These are phyloP conservation scores for Drosophila leontia DNA, from an alignment of 1,140 invertebrate genomes.

Conservation along the genomic window DNA sequence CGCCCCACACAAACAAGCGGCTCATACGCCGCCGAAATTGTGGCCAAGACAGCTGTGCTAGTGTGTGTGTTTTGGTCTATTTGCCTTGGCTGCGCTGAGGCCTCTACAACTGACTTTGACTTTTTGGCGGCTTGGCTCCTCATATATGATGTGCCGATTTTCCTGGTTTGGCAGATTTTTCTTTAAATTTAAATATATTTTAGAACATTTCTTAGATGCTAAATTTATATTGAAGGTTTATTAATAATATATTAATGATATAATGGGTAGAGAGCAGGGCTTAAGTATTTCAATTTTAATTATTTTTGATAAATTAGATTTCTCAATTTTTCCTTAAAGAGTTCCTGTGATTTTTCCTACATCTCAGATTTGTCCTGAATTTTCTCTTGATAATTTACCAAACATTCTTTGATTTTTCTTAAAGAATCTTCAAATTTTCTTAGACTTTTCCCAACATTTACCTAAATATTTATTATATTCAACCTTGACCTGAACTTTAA, in stretches of 20 bases:
- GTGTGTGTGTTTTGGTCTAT: constrained; percentile 13
- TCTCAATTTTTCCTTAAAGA: neutral
- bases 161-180: neutral
- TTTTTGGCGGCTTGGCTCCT: constrained; percentile 6
- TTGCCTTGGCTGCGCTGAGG: constrained; percentile 29
- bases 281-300: neutral
- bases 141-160: too few species aligned
- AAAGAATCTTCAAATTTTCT: neutral
- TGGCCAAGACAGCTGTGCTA: constrained; percentile 9
- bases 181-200: neutral
- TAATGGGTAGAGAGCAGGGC: neutral
- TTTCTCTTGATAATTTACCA: neutral
- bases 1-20: constrained; percentile 33
- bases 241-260: neutral
- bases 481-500: neutral
- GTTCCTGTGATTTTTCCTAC: neutral
- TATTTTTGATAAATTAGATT: neutral
- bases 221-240: neutral
- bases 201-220: neutral
- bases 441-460: neutral
- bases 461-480: neutral
- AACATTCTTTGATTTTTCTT: neutral
- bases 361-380: neutral
- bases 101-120: constrained; percentile 18
- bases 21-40: constrained; percentile 27